Percentiles rank a stretch among this genome's conserved stretches.
Evolutionary conservation across 1,140 invertebrate genomes (phyloP).

Genomic region (Centruroides vittatus): DNA sequence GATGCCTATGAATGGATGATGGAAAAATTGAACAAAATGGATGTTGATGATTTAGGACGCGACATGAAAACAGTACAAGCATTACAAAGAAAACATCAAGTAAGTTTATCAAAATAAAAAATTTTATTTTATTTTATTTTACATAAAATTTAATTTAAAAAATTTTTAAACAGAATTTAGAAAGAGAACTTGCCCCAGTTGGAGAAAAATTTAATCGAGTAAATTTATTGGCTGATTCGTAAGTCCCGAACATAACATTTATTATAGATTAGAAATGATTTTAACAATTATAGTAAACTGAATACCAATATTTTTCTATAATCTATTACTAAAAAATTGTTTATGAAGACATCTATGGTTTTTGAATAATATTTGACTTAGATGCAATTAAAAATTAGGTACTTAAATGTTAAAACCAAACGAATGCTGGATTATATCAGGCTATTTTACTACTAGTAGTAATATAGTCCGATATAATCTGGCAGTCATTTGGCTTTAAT

Average conservation of each 20-base stretch:
- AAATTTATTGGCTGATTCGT: conserved; percentile 59
- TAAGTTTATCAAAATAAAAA: background rate
- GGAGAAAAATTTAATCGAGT: conserved; percentile 77
- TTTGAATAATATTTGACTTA: no score
- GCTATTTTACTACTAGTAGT: no score
- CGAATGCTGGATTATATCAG: no score
- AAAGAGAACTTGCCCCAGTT: conserved; percentile 73
- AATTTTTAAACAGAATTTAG: conserved; percentile 47
- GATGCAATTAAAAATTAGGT: no score
- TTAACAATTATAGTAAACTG: no score
- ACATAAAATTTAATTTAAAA: background rate
- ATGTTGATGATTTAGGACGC: conserved; percentile 53
- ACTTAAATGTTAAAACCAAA: no score
- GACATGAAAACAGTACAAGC: conserved; percentile 84
- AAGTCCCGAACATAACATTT: conserved; percentile 25
- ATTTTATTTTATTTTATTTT: background rate
- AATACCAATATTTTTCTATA: no score
- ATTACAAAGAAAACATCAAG: conserved; percentile 62
- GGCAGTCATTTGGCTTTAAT: no score
- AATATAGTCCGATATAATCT: no score
- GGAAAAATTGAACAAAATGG: conserved; percentile 63
- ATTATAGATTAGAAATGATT: no score
- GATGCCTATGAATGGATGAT: conserved; percentile 88
- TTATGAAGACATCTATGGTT: no score
- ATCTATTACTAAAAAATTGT: no score